Conservation (phyloP, 2,888 invertebrate genomes). For the Elmis aenea region DNA sequence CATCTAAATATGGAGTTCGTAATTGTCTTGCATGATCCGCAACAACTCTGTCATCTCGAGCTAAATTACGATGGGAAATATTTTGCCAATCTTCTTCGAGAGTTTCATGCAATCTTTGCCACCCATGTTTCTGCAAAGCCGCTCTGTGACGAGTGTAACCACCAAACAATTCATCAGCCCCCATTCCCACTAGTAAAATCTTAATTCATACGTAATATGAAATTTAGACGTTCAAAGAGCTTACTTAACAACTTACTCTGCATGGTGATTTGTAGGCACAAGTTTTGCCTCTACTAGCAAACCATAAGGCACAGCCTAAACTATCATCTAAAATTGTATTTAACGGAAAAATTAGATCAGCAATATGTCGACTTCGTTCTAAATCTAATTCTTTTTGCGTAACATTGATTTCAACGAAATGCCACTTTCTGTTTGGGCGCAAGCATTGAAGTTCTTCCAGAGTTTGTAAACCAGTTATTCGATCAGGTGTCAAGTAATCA, state of each 20-base stretch:
- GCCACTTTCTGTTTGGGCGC: constrained; percentile 75
- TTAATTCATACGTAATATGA: constrained; percentile 40
- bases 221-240: too few relatives aligned
- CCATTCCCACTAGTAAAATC: constrained; percentile 84
- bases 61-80: constrained; percentile 86
- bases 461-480: constrained; percentile 71
- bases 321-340: constrained; percentile 92
- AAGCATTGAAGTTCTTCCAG: constrained; percentile 61
- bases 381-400: constrained; percentile 58
- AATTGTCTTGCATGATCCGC: constrained; percentile 83
- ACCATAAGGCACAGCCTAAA: constrained; percentile 94
- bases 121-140: constrained; percentile 56
- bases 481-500: constrained; percentile 73
- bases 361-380: constrained; percentile 56
- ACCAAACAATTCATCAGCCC: constrained; percentile 95
- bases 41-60: constrained; percentile 90
- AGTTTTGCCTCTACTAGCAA: constrained; percentile 77
- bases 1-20: constrained; percentile 76
- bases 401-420: constrained; percentile 77
- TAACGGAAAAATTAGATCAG: constrained; percentile 78
- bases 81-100: constrained; percentile 71
- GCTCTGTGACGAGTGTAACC: constrained; percentile 89
- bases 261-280: constrained; percentile 53
- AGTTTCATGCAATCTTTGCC: constrained; percentile 53
- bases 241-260: constrained; percentile 49